Conservation (phyloP, 2,113 vertebrate genomes). For the Protomyctophum bolini region DNA sequence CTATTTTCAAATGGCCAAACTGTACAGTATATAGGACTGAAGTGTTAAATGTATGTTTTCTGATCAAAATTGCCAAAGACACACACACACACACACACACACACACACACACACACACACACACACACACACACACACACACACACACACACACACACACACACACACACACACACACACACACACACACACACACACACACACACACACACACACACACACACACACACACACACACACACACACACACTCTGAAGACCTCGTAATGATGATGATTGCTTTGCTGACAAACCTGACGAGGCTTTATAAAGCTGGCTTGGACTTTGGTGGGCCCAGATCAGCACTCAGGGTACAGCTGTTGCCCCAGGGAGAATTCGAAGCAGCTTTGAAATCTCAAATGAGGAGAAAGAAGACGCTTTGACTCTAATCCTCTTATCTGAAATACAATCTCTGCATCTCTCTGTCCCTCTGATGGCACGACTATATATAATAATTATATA, state of each 20-base stretch:
- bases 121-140: background rate
- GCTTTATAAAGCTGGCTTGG: slow-evolving; percentile 65
- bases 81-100: too few relatives aligned
- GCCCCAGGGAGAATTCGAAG: slow-evolving; percentile 43
- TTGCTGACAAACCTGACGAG: slow-evolving; percentile 26
- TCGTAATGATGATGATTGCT: slow-evolving; percentile 56
- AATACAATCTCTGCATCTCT: slow-evolving; percentile 41
- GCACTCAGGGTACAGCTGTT: slow-evolving; percentile 48
- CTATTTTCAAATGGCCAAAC: too few relatives aligned
- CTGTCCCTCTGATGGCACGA: slow-evolving; percentile 36
- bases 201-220: background rate
- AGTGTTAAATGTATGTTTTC: too few relatives aligned
- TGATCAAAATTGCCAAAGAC: too few relatives aligned
- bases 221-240: too few relatives aligned
- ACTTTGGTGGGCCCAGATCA: slow-evolving; percentile 65
- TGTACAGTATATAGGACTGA: too few relatives aligned
- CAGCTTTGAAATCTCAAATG: slow-evolving; percentile 70
- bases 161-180: too few relatives aligned
- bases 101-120: background rate
- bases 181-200: too few relatives aligned
- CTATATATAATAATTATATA: slow-evolving; percentile 1
- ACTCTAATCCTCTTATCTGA: slow-evolving; percentile 64
- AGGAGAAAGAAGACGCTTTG: slow-evolving; percentile 37
- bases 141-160: too few relatives aligned
- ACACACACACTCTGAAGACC: slow-evolving; percentile 40